A percentile compares a stretch with the other conserved stretches of the same genome.
Conservation (phyloP, 2,888 invertebrate genomes). For the Ophion slaviceki region DNA sequence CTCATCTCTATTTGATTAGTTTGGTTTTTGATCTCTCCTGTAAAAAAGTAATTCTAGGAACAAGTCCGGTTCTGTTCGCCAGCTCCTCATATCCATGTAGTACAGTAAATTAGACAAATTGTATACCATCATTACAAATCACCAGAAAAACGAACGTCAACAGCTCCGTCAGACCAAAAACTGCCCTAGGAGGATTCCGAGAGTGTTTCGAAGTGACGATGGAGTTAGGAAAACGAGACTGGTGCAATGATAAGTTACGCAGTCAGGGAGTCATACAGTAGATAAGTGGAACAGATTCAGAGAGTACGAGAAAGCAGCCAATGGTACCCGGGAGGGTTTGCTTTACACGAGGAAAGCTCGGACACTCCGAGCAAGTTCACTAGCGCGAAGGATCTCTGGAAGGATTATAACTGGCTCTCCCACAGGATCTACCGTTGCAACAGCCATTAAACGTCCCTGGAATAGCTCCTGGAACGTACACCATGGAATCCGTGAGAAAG, state of each 20-base stretch:
- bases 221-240: constrained; percentile 3
- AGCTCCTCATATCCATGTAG: not conserved
- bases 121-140: constrained; percentile 2
- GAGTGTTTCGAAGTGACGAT: constrained; percentile 2
- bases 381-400: constrained; percentile 29
- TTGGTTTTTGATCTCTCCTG: too few species aligned
- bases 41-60: too few species aligned
- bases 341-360: constrained; percentile 34
- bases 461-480: constrained; percentile 3
- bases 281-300: not conserved
- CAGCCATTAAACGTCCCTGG: not conserved
- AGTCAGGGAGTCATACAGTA: constrained; percentile 10
- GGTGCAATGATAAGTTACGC: constrained; percentile 17
- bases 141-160: constrained; percentile 7
- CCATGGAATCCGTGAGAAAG: constrained; percentile 27
- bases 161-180: constrained; percentile 1
- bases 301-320: constrained; percentile 9
- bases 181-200: not conserved
- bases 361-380: constrained; percentile 47
- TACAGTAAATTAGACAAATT: not conserved
- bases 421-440: constrained; percentile 28
- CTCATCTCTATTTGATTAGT: too few species aligned
- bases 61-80: too few species aligned
- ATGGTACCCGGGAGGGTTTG: constrained; percentile 18
- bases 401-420: constrained; percentile 51